A percentile compares a stretch with the other conserved stretches of the same genome.
These are phyloP conservation scores for Whitmania pigra DNA, from an alignment of 1,140 invertebrate species.

Conservation along the genomic window DNA sequence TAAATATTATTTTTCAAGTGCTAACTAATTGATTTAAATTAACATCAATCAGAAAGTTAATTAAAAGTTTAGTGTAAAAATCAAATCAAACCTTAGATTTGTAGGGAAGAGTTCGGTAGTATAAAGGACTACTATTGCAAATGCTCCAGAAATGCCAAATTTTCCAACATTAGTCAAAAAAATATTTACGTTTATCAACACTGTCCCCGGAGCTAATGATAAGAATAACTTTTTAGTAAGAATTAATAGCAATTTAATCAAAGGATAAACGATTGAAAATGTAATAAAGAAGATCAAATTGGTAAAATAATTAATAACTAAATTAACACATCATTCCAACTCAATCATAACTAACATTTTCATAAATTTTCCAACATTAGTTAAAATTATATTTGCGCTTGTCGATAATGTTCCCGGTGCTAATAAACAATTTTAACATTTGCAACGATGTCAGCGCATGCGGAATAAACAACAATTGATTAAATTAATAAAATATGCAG, in stretches of 20 bases:
- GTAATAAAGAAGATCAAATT: not conserved
- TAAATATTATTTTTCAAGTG: too few species aligned
- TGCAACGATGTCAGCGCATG: not conserved
- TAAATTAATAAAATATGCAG: not conserved
- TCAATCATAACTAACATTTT: too few species aligned
- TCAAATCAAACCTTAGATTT: slow-evolving; percentile 28
- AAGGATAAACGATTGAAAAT: not conserved
- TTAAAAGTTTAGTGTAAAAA: too few species aligned
- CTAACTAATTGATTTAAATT: too few species aligned
- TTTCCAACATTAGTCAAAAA: slow-evolving; percentile 65
- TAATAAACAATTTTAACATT: slow-evolving; percentile 27
- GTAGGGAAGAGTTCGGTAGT: slow-evolving; percentile 39
- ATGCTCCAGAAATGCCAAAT: slow-evolving; percentile 65
- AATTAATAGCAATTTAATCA: not conserved
- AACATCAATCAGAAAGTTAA: too few species aligned
- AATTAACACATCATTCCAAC: not conserved
- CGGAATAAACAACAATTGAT: not conserved
- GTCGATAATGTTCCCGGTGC: slow-evolving; percentile 32
- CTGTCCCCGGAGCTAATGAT: not conserved
- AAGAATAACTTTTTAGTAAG: not conserved
- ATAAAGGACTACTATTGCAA: slow-evolving; percentile 35
- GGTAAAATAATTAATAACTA: not conserved
- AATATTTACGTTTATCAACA: slow-evolving; percentile 33
- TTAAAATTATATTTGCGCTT: slow-evolving; percentile 23
- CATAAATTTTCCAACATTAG: slow-evolving; percentile 16